A percentile compares a stretch with the other conserved stretches of the same genome.
Conservation (phyloP, 2,888 invertebrate genomes). For the Sipunculus nudus region DNA sequence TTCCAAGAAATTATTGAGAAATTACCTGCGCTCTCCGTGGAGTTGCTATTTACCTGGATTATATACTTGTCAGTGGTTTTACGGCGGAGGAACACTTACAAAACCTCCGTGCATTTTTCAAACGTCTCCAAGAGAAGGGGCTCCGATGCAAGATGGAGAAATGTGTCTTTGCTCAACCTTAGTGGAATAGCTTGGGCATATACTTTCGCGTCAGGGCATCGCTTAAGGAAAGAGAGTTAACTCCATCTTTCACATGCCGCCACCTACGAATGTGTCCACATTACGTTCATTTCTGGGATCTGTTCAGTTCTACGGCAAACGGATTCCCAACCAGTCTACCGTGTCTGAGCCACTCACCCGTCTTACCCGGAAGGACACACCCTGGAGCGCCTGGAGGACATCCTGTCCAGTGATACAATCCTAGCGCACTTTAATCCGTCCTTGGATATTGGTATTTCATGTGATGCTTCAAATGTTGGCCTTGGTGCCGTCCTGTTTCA, state of each 20-base stretch:
- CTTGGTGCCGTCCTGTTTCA: conserved; percentile 32
- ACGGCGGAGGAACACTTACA: too few species aligned
- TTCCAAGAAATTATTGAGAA: too few species aligned
- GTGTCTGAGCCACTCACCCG: conserved; percentile 21
- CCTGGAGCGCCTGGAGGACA: conserved; percentile 14
- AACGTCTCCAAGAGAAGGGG: too few species aligned
- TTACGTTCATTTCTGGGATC: conserved; percentile 20
- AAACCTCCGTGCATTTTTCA: too few species aligned
- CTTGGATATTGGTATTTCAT: conserved; percentile 21
- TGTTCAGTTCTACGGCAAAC: conserved; percentile 25
- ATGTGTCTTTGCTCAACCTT: too few species aligned
- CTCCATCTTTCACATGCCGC: conserved; percentile 17
- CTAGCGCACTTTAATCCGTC: conserved; percentile 28
- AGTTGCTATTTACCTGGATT: too few species aligned
- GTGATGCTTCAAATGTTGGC: conserved; percentile 33
- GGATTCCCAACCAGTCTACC: conserved; percentile 20
- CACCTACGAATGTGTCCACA: conserved; percentile 12
- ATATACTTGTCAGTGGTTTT: too few species aligned
- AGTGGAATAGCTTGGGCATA: too few species aligned
- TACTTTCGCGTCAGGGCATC: too few species aligned
- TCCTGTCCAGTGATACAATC: conserved; percentile 12
- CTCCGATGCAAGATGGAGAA: too few species aligned
- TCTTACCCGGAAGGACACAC: conserved; percentile 15
- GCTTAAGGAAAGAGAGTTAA: too few species aligned
- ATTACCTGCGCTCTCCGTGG: too few species aligned